Conservation (phyloP, 2,797 vertebrate genomes). For the Eleutherodactylus coqui region DNA sequence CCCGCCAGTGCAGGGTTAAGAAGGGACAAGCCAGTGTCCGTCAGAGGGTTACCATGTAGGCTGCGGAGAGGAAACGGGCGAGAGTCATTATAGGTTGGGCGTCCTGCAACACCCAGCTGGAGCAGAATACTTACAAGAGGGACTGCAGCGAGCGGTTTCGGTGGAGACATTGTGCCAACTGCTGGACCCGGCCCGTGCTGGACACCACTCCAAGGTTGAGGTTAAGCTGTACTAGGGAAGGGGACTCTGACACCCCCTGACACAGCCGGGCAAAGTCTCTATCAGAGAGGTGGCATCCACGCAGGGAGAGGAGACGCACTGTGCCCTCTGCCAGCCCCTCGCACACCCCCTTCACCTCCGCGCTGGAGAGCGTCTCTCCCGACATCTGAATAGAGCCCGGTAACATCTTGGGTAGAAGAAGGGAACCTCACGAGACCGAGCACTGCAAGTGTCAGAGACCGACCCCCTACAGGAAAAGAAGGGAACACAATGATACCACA, state of each 20-base stretch:
- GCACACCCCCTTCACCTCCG: constrained; percentile 91
- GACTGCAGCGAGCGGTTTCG: constrained; percentile 93
- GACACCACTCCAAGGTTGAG: constrained; percentile 94
- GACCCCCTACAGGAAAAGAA: not conserved
- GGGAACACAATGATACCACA: not conserved
- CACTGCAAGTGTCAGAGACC: not conserved
- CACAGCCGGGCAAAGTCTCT: constrained; percentile 92
- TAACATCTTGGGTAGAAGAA: constrained; percentile 78
- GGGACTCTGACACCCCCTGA: constrained; percentile 84
- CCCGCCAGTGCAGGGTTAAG: constrained; percentile 87
- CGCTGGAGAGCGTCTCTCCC: constrained; percentile 88
- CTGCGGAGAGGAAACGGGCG: constrained; percentile 69
- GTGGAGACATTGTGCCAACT: constrained; percentile 88
- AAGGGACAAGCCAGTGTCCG: constrained; percentile 87
- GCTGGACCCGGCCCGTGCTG: constrained; percentile 82
- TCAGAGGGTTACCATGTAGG: constrained; percentile 91
- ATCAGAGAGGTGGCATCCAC: constrained; percentile 92
- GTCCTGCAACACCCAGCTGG: not conserved
- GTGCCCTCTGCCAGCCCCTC: constrained; percentile 90
- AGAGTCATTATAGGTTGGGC: not conserved
- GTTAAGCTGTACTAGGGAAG: constrained; percentile 90
- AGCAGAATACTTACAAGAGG: constrained; percentile 86
- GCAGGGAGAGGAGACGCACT: constrained; percentile 88
- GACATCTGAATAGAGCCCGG: constrained; percentile 96
- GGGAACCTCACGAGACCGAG: no score